Evolutionary conservation across 2,797 vertebrate genomes (phyloP).

Genomic region (Chloroceryle inda): DNA sequence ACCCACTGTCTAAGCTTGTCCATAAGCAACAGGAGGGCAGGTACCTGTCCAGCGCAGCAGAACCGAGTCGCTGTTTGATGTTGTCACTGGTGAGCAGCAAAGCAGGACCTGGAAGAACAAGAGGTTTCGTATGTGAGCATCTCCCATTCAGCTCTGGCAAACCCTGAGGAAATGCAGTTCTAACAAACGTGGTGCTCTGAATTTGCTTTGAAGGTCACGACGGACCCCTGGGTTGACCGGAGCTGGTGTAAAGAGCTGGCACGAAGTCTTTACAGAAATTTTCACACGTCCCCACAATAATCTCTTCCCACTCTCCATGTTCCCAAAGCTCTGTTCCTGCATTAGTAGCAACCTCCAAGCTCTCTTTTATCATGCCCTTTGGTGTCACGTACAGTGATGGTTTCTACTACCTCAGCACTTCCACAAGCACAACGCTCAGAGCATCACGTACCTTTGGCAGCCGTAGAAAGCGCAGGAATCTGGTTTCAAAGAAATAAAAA

Average conservation of each 20-base stretch:
- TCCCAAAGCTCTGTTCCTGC: neutral
- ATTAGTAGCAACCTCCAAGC: neutral
- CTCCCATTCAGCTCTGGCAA: neutral
- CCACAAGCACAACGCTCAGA: neutral
- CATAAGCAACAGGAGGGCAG: rapidly evolving
- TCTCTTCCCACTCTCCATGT: neutral
- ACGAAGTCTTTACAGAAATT: neutral
- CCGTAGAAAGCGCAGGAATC: neutral
- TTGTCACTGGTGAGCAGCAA: constrained; percentile 92
- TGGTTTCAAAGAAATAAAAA: neutral
- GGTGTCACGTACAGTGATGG: rapidly evolving
- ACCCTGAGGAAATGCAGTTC: neutral
- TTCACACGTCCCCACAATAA: neutral
- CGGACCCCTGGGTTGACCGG: neutral
- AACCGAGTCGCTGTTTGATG: constrained; percentile 91
- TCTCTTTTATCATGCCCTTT: neutral
- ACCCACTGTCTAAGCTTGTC: neutral
- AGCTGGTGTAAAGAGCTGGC: neutral
- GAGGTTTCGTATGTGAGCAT: neutral
- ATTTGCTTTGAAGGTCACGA: neutral
- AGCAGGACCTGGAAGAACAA: constrained; percentile 84
- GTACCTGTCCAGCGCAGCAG: constrained; percentile 93
- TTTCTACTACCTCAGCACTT: neutral
- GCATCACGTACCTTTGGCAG: neutral
- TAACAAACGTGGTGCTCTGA: rapidly evolving